phyloP scores from a whole-genome alignment of 2,797 vertebrate genomes.

The Sebastes matsubarae region DNA sequence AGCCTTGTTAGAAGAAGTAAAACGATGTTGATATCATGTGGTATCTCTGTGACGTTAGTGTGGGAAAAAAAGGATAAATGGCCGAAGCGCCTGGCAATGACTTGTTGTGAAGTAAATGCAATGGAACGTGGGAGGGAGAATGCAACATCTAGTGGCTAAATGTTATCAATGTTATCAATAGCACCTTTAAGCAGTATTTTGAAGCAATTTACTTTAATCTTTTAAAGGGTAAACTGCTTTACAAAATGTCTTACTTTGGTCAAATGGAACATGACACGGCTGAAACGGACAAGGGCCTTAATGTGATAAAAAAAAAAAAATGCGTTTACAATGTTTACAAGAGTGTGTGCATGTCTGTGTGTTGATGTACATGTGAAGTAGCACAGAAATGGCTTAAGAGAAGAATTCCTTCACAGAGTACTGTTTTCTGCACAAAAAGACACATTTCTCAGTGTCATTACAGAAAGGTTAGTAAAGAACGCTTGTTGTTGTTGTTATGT shows the following conservation, averaged over 20 bases:
- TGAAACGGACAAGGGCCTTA: background rate
- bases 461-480: background rate
- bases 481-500: background rate
- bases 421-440: background rate
- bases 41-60: no score
- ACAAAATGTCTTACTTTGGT: background rate
- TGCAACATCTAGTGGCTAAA: no score
- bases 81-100: no score
- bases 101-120: no score
- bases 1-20: no score
- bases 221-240: background rate
- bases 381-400: background rate
- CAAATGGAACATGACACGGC: background rate
- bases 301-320: no score
- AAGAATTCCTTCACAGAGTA: background rate
- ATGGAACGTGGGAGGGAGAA: no score
- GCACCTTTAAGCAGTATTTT: background rate
- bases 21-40: no score
- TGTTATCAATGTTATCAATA: no score
- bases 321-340: background rate
- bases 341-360: background rate
- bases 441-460: background rate
- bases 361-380: background rate
- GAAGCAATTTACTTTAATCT: background rate
- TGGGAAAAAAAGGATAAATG: no score